Evolutionary conservation across 2,797 vertebrate species (phyloP), one percentile per base, ranked within the genome.

Genomic region (Labeo calbasu): DNA sequence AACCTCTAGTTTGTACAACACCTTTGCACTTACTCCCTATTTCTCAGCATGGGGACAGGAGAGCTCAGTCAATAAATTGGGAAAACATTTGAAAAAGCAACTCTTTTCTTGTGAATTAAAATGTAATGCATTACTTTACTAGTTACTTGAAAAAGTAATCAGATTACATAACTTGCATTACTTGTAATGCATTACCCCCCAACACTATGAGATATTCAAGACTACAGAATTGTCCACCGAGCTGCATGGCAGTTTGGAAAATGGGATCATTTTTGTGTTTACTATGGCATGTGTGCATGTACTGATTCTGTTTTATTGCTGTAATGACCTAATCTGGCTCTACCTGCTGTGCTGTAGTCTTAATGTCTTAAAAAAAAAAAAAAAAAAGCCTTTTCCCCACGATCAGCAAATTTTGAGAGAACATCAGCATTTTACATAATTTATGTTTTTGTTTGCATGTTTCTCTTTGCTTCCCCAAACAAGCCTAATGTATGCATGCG

Each of bases 381-480:
- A 9, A 48, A 57, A 71, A 79, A 28, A 19, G 15, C 9, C 0
- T 57, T 50, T 77, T 40, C 40, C 25, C 50, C 50, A 25, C 25
- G 6, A 50, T 84, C 25, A 50, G 75, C 75, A 40, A 46, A 43
- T 77, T 77, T 70, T 28, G 36, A 59, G 50, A 10, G 9, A 48
- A 36, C 15, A 25, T 69, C 36, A 46, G 59, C 71, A 61, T 25
- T 61, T 78, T 78, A 55, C 75, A 61, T 59, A 71, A 78, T 51
- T 73, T 36, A 73, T 70, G 59, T 53, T 83, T 65, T 78, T 23
- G 17, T 77, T 83, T 77, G 68, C 73, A 69, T 76, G 81, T 84
- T 82, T 86, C 84, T 82, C 66, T 75, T 77, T 63, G 84, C 85
- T 66, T 83, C 32, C 51, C 40, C 57, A 80, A 65, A 75, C 85